These are phyloP conservation scores for Ifrita kowaldi DNA, from an alignment of 2,113 vertebrate genomes.

Conservation along the genomic window DNA sequence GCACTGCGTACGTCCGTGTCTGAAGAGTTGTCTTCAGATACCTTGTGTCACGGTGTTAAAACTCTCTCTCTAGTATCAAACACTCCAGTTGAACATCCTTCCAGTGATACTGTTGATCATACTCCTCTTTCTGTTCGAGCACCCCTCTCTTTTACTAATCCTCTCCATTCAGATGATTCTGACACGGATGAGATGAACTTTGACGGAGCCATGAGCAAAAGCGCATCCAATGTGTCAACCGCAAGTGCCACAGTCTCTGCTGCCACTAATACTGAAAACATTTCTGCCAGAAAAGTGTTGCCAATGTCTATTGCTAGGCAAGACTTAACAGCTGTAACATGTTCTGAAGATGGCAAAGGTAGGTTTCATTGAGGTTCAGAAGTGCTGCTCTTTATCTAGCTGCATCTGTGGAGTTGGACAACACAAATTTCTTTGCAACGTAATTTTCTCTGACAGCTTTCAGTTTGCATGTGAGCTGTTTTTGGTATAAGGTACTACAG, in stretches of 20 bases:
- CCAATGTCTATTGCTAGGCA: conserved; percentile 90
- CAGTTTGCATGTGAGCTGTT: background rate
- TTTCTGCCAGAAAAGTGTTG: conserved; percentile 82
- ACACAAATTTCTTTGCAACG: background rate
- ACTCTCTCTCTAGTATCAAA: conserved; percentile 58
- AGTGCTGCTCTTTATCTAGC: background rate
- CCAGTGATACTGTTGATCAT: background rate
- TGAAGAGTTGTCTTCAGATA: conserved; percentile 40
- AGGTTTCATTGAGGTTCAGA: conserved; percentile 54
- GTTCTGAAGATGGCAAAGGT: conserved; percentile 80
- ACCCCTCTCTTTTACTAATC: conserved; percentile 94
- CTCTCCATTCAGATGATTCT: conserved; percentile 91
- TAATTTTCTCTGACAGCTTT: background rate
- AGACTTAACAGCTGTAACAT: conserved; percentile 48
- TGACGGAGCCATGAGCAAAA: conserved; percentile 61
- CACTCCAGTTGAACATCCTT: conserved; percentile 32
- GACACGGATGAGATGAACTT: conserved; percentile 80
- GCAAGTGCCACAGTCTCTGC: conserved; percentile 83
- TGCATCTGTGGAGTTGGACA: background rate
- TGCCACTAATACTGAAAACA: conserved; percentile 70
- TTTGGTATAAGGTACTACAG: background rate
- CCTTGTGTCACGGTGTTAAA: conserved; percentile 42
- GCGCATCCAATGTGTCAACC: conserved; percentile 76
- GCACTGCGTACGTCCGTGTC: background rate
- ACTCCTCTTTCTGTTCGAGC: conserved; percentile 68